A percentile compares a stretch with the other conserved stretches of the same genome.
phyloP scores from a whole-genome alignment of 2,888 invertebrate genomes.

The Gymnocheta viridis region DNA sequence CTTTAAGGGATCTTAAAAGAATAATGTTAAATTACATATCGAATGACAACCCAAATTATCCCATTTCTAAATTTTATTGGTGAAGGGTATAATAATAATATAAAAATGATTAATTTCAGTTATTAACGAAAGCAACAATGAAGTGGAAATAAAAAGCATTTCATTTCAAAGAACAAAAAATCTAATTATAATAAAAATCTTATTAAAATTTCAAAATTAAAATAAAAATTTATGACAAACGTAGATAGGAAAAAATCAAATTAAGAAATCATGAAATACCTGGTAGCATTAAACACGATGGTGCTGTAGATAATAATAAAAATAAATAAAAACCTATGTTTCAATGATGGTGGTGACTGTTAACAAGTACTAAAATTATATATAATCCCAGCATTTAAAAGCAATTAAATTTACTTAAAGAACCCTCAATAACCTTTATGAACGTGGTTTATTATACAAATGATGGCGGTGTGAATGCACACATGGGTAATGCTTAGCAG shows the following conservation, averaged over 20 bases:
- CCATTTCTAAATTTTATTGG: too few relatives aligned
- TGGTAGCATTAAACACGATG: conserved; percentile 24
- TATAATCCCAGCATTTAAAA: conserved; percentile 29
- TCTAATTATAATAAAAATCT: conserved; percentile 49
- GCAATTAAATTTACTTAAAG: conserved; percentile 60
- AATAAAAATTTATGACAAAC: conserved; percentile 16
- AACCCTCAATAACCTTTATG: conserved; percentile 40
- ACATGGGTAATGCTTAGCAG: neutral
- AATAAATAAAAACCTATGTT: conserved; percentile 13
- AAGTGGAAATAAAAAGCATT: neutral
- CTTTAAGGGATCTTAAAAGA: too few relatives aligned
- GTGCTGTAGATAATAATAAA: conserved; percentile 10
- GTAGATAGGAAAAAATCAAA: neutral
- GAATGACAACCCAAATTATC: too few relatives aligned
- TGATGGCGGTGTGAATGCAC: neutral
- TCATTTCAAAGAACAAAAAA: neutral
- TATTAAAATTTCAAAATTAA: conserved; percentile 31
- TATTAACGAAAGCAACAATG: neutral
- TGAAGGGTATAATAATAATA: too few relatives aligned
- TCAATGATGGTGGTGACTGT: neutral
- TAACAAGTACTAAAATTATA: conserved; percentile 34
- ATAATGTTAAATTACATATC: too few relatives aligned
- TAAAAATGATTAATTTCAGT: conserved; percentile 20
- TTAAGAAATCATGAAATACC: neutral
- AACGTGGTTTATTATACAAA: conserved; percentile 42